Base-by-base conservation (phyloP, 35 echinoderm and acorn worm species). In the Diadema setosum region DNA sequence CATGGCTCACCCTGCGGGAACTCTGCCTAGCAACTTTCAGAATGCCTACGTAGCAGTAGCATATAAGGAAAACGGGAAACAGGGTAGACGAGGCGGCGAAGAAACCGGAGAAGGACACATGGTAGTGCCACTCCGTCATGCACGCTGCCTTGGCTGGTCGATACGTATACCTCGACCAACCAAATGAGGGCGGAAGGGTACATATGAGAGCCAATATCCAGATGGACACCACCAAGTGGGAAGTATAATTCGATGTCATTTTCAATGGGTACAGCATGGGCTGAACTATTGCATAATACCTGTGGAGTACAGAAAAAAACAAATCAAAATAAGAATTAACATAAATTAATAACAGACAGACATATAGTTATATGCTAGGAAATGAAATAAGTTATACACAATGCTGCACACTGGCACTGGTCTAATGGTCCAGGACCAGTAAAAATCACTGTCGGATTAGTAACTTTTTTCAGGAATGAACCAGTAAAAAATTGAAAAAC, bases 241-340 rank as follows among this genome's bases (percentile, higher is more conserved):
- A 78, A 4, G 90, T 90, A 39, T 88, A 82, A 18, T 82, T 89
- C 55, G 60, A 90, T 14, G 95, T 97, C 27, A 97, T 42, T 65
- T 86, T 93, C 17, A 93, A 16, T 15, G 95, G 87, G 44, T 97
- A 97, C 52, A 97, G 30, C 95, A 97, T 93, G 25, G 95, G 95
- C 24, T 85, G 87, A 40, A 93, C 91, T 46, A 97, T 97, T 49
- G 95, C 95, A 84, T 90, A 97, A 74, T 97, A 97, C 70, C 95
- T 97, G 91, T 33, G 48, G 48, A 52, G n/a, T 52, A n/a, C 9
- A 52, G n/a, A n/a, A 11, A 43, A 78, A 78, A 41, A 78, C 24
- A 16, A 78, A 78, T 12, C 63, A 67, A 31, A 67, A 67, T n/a
- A 67, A 16, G 9, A 20, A 55, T n/a, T n/a, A n/a, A n/a, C n/a